A percentile compares a stretch with the other conserved stretches of the same genome.
Conservation (phyloP, 1,140 invertebrate species). For the Calosoma granatense region DNA sequence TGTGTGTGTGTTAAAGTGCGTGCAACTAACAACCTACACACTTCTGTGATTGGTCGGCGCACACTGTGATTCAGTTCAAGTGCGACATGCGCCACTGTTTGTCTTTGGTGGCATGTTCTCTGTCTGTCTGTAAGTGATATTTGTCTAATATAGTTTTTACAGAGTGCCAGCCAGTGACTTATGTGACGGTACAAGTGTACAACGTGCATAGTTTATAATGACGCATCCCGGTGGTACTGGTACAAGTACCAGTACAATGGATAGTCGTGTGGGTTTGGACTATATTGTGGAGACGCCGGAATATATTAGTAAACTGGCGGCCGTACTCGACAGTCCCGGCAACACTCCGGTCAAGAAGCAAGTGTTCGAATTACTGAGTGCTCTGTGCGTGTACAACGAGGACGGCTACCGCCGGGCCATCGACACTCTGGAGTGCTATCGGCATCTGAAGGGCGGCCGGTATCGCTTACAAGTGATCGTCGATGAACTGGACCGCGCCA, state of each 20-base stretch:
- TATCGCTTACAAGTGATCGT: constrained; percentile 83
- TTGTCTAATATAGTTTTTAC: too few species aligned
- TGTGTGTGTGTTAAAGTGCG: too few species aligned
- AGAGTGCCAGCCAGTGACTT: too few species aligned
- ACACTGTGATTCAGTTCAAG: too few species aligned
- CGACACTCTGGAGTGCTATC: constrained; percentile 79
- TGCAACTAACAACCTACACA: too few species aligned
- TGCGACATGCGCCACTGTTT: too few species aligned
- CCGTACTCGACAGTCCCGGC: constrained; percentile 67
- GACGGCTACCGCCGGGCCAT: constrained; percentile 76
- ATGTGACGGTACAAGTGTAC: too few species aligned
- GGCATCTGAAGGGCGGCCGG: constrained; percentile 69
- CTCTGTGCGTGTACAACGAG: constrained; percentile 79
- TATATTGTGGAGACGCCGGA: constrained; percentile 89
- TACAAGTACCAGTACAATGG: constrained; percentile 43
- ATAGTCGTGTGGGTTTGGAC: constrained; percentile 81
- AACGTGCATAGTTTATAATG: too few species aligned
- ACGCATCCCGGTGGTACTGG: background rate
- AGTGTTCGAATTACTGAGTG: constrained; percentile 82
- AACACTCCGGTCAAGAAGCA: constrained; percentile 84
- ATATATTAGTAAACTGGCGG: constrained; percentile 82
- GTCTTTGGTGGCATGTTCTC: too few species aligned
- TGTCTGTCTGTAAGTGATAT: too few species aligned
- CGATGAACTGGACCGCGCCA: constrained; percentile 70
- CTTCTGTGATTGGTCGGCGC: too few species aligned